These are phyloP conservation scores for Latrodectus geometricus DNA, from an alignment of 1,140 invertebrate genomes.

Conservation along the genomic window DNA sequence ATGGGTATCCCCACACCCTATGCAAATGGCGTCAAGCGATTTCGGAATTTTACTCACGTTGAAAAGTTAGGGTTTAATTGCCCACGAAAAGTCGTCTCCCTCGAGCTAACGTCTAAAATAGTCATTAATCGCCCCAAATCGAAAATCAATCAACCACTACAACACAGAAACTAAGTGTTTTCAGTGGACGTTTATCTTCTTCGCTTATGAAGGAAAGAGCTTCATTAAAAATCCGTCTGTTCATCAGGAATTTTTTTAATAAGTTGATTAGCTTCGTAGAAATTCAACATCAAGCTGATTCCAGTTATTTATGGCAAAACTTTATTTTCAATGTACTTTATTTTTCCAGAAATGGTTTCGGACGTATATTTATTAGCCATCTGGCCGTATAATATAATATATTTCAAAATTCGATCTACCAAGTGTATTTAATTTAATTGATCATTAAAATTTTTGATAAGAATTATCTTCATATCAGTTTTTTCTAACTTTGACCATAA, in stretches of 20 bases:
- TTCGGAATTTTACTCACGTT: slow-evolving; percentile 20
- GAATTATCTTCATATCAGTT: too few relatives aligned
- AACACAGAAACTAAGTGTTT: not conserved
- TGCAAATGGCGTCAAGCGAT: slow-evolving; percentile 9
- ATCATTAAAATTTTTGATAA: too few relatives aligned
- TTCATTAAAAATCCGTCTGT: not conserved
- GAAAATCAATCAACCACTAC: slow-evolving; percentile 1
- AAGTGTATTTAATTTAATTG: too few relatives aligned
- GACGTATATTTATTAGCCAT: too few relatives aligned
- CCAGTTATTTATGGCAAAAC: not conserved
- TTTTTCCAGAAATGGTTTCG: too few relatives aligned
- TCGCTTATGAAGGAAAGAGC: not conserved
- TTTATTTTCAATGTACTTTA: not conserved
- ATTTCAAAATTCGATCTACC: too few relatives aligned
- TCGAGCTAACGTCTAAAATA: not conserved
- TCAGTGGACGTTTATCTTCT: not conserved
- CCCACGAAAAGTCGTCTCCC: slow-evolving; percentile 12
- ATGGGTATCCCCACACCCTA: slow-evolving; percentile 16
- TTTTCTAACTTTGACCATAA: too few relatives aligned
- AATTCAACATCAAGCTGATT: not conserved
- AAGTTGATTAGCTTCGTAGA: not conserved
- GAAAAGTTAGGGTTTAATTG: slow-evolving; percentile 11
- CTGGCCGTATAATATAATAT: too few relatives aligned
- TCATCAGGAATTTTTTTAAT: not conserved
- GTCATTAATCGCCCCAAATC: not conserved